Evolutionary conservation across 2,113 vertebrate species (phyloP).

Genomic region (Astur gentilis): DNA sequence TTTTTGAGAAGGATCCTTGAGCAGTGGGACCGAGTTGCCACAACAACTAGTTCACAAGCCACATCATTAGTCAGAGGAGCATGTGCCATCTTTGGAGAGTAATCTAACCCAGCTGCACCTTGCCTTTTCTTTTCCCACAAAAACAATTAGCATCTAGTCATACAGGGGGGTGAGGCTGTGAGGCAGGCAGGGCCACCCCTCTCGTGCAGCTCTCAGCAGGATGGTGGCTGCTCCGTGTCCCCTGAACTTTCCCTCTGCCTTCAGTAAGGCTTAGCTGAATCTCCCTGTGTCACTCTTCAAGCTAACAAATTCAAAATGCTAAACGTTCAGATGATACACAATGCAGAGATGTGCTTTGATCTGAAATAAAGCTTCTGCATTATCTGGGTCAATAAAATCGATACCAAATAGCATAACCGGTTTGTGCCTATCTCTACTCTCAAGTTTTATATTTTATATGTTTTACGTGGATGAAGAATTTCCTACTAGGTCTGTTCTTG

Average conservation of each 20-base stretch:
- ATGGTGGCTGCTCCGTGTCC: fast-evolving
- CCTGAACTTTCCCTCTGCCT: neutral
- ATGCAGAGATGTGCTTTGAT: neutral
- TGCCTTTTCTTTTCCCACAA: neutral
- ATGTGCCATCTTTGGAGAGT: neutral
- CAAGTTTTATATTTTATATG: neutral
- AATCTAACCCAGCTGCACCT: neutral
- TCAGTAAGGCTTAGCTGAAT: neutral
- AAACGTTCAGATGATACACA: neutral
- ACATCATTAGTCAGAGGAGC: neutral
- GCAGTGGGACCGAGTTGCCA: neutral
- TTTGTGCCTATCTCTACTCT: neutral
- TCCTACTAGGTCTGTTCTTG: neutral
- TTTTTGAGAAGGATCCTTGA: neutral
- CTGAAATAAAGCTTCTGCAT: neutral
- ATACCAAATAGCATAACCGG: neutral
- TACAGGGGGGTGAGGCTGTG: neutral
- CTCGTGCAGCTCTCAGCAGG: neutral
- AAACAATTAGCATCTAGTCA: neutral
- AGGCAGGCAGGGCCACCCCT: neutral
- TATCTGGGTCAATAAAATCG: neutral
- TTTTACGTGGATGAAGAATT: neutral
- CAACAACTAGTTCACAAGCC: neutral
- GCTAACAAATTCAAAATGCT: neutral
- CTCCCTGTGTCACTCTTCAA: neutral